phyloP scores from a whole-genome alignment of 1,140 invertebrate species.

The Dendrolimus kikuchii region DNA sequence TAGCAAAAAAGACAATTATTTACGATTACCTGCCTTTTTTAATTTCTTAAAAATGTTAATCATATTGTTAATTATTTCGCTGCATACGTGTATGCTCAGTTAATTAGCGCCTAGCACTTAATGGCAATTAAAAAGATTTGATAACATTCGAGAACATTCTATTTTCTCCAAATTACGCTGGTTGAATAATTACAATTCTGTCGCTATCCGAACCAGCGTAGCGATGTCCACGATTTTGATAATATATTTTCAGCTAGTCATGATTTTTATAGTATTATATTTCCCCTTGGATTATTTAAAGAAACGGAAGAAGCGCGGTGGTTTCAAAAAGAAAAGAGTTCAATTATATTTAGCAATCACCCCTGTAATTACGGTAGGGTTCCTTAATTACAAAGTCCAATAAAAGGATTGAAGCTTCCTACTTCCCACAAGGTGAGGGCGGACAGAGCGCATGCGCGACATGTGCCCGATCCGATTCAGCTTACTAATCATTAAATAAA shows the following conservation, averaged over 20 bases:
- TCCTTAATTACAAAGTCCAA: constrained; percentile 62
- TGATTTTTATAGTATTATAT: constrained; percentile 1
- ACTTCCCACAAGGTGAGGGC: constrained; percentile 53
- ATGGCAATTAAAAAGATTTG: too few relatives aligned
- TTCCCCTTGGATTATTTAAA: constrained; percentile 6
- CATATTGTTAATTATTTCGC: too few relatives aligned
- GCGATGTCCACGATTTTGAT: too few relatives aligned
- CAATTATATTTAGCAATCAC: constrained; percentile 68
- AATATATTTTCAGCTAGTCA: neutral
- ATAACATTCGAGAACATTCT: too few relatives aligned
- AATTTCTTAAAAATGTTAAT: too few relatives aligned
- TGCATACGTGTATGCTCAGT: too few relatives aligned
- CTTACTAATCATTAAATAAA: constrained; percentile 13
- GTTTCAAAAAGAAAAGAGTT: constrained; percentile 38
- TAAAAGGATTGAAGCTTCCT: constrained; percentile 62
- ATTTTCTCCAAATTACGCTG: too few relatives aligned
- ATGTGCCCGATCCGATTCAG: constrained; percentile 60
- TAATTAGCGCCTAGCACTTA: too few relatives aligned
- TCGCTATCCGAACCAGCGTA: too few relatives aligned
- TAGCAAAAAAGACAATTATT: too few relatives aligned
- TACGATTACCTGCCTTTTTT: too few relatives aligned
- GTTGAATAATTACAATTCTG: too few relatives aligned
- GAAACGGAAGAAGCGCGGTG: constrained; percentile 24
- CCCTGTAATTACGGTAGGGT: constrained; percentile 65
- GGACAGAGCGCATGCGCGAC: constrained; percentile 36